Percentiles rank a stretch among this genome's conserved stretches.
These are phyloP conservation scores for Crotalus adamanteus DNA, from an alignment of 2,797 vertebrate species.

Conservation along the genomic window DNA sequence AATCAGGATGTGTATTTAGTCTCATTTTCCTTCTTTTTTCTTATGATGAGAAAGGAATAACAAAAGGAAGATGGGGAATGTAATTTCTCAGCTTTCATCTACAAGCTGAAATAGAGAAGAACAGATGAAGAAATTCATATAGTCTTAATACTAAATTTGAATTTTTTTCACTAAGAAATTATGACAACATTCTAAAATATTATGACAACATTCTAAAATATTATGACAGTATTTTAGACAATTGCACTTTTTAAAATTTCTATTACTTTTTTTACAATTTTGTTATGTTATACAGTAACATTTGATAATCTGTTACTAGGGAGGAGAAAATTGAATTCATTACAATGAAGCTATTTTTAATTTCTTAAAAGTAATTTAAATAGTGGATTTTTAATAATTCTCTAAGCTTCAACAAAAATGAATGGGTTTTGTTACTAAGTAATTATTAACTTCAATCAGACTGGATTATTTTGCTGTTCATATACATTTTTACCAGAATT, in stretches of 20 bases:
- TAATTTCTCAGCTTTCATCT: neutral
- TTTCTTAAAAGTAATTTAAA: neutral
- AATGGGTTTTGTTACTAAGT: neutral
- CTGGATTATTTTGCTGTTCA: neutral
- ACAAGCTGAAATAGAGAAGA: neutral
- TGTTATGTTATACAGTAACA: neutral
- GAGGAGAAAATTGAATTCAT: neutral
- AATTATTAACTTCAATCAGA: neutral
- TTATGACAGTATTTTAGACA: neutral
- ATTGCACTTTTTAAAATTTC: neutral
- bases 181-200: neutral
- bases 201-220: neutral
- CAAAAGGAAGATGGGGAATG: neutral
- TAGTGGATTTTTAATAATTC: neutral
- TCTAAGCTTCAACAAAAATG: neutral
- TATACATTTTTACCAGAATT: neutral
- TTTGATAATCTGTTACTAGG: neutral
- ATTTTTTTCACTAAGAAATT: neutral
- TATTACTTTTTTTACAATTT: neutral
- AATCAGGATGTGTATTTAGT: neutral
- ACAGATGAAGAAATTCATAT: neutral
- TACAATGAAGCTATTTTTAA: neutral
- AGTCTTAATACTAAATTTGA: neutral
- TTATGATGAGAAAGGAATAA: neutral
- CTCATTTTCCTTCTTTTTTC: neutral